phyloP scores from a whole-genome alignment of 92 coral and sea anemone genomes.

The Meandrina meandrites region DNA sequence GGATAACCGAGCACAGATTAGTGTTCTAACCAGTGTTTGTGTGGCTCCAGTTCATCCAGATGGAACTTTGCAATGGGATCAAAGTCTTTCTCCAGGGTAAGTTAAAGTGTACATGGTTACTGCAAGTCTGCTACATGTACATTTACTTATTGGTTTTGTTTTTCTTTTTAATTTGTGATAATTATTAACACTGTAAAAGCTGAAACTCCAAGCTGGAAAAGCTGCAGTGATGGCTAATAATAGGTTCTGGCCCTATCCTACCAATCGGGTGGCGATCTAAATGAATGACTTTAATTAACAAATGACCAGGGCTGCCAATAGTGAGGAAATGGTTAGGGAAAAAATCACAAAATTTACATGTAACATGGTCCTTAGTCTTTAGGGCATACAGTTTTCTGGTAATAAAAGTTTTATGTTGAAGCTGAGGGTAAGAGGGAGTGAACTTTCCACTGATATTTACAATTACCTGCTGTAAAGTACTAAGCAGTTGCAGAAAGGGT shows the following conservation, averaged over 20 bases:
- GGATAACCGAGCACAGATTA: constrained; percentile 47
- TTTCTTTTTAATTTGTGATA: no score
- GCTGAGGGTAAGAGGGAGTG: background rate
- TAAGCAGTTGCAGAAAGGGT: constrained; percentile 4
- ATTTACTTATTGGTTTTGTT: no score
- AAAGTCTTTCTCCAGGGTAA: constrained; percentile 46
- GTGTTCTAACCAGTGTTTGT: constrained; percentile 50
- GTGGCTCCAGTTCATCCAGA: constrained; percentile 30
- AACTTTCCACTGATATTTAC: background rate
- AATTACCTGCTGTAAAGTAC: background rate
- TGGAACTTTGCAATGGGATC: constrained; percentile 18
- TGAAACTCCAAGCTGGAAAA: no score
- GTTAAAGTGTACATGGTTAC: background rate
- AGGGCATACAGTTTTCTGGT: constrained; percentile 8
- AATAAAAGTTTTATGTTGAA: constrained; percentile 2
- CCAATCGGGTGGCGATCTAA: no score
- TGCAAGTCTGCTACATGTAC: no score
- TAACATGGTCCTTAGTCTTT: background rate
- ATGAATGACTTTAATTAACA: no score
- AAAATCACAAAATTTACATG: no score
- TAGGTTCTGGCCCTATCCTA: no score
- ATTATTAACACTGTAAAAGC: no score
- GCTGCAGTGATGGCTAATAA: no score
- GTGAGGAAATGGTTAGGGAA: no score
- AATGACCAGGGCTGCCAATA: no score